Conservation (phyloP, 1,140 invertebrate species). For the Phthorimaea operculella region DNA sequence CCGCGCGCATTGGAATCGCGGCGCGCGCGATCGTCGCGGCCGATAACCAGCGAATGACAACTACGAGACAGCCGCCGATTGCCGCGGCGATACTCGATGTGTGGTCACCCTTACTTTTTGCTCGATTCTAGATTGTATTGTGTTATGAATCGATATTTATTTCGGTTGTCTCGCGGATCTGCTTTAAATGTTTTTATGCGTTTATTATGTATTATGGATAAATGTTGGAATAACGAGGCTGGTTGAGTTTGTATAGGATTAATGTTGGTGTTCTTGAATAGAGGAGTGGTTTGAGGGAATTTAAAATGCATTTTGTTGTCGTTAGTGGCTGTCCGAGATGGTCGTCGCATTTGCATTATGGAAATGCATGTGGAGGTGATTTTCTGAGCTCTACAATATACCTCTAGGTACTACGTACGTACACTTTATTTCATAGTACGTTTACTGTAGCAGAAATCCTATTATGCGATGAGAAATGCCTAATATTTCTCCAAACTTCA, state of each 20-base stretch:
- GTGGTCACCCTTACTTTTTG: slow-evolving; percentile 54
- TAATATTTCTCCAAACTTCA: too few species aligned
- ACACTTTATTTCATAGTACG: too few species aligned
- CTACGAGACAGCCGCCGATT: slow-evolving; percentile 44
- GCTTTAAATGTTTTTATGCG: slow-evolving; percentile 37
- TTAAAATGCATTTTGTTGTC: slow-evolving; percentile 51
- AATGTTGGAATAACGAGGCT: slow-evolving; percentile 25
- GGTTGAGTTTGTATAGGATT: slow-evolving; percentile 28
- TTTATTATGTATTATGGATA: slow-evolving; percentile 35
- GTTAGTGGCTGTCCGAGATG: slow-evolving; percentile 29
- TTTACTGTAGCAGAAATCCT: too few species aligned
- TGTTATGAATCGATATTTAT: slow-evolving; percentile 61
- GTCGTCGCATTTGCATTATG: slow-evolving; percentile 1
- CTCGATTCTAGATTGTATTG: slow-evolving; percentile 62
- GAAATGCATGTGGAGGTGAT: neutral
- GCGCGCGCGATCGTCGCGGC: slow-evolving; percentile 36
- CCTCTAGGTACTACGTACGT: too few species aligned
- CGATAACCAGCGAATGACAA: slow-evolving; percentile 47
- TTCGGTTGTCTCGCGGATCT: slow-evolving; percentile 32
- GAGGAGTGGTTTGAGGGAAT: slow-evolving; percentile 23
- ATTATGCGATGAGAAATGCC: too few species aligned
- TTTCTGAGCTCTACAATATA: too few species aligned
- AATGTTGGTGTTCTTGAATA: slow-evolving; percentile 19
- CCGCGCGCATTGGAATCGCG: slow-evolving; percentile 26
- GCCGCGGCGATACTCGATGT: slow-evolving; percentile 38